These are phyloP conservation scores for Campoplex capitator DNA, from an alignment of 2,888 invertebrate genomes.

Conservation along the genomic window DNA sequence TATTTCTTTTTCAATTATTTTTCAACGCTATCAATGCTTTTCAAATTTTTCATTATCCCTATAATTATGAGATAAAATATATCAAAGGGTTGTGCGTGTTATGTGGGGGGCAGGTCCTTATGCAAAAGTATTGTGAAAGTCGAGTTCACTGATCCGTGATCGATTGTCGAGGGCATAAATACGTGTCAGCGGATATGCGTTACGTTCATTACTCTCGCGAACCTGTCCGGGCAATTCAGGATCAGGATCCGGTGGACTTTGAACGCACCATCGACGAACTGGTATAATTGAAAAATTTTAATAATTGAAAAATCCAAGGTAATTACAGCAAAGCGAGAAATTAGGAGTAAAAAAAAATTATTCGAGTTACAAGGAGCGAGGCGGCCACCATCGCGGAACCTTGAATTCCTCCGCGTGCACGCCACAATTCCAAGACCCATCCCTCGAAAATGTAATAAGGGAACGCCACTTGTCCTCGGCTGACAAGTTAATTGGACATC, in stretches of 20 bases:
- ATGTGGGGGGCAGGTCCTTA: neutral
- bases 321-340: neutral
- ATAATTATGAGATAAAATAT: neutral
- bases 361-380: neutral
- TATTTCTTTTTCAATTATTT: too few relatives aligned
- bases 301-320: neutral
- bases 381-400: neutral
- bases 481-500: conserved; percentile 62
- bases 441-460: conserved; percentile 21
- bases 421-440: neutral
- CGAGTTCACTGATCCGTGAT: conserved; percentile 57
- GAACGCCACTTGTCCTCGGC: conserved; percentile 20
- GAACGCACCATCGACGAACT: neutral
- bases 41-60: neutral
- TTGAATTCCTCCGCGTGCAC: conserved; percentile 13
- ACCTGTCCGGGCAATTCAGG: conserved; percentile 40
- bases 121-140: conserved; percentile 58
- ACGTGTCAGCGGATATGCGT: conserved; percentile 52
- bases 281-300: neutral
- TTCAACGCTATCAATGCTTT: too few relatives aligned
- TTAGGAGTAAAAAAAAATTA: neutral
- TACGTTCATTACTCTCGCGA: conserved; percentile 23
- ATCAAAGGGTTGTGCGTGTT: conserved; percentile 1
- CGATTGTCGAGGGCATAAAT: conserved; percentile 35
- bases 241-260: conserved; percentile 43